phyloP scores from a whole-genome alignment of 2,888 invertebrate genomes.

The Schizaphis graminum region DNA sequence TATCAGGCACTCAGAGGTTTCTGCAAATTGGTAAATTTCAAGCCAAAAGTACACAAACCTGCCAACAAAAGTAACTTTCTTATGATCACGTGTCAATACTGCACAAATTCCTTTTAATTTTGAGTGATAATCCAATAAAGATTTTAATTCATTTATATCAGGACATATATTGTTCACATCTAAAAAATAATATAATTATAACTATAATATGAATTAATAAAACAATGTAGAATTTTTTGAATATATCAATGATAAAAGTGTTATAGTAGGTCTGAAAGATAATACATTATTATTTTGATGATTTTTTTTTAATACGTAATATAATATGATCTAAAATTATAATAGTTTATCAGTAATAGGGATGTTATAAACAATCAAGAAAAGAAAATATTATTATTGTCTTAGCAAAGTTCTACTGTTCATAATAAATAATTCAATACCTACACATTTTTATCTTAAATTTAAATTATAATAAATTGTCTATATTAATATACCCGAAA shows the following conservation, averaged over 20 bases:
- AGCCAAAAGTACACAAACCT: conserved; percentile 73
- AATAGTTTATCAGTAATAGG: neutral
- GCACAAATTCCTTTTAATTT: conserved; percentile 95
- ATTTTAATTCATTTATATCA: conserved; percentile 80
- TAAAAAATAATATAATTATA: no score
- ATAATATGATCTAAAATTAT: neutral
- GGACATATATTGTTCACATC: conserved; percentile 56
- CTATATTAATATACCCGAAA: no score
- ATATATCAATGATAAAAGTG: neutral
- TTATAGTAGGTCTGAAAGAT: neutral
- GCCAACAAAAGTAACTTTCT: conserved; percentile 91
- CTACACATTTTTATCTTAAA: neutral
- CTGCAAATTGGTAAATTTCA: neutral
- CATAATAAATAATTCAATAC: neutral
- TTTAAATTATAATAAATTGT: neutral
- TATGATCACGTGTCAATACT: conserved; percentile 94
- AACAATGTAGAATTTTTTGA: conserved; percentile 66
- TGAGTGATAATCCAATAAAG: conserved; percentile 83
- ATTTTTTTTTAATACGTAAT: neutral
- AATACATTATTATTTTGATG: neutral
- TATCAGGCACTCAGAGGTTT: neutral
- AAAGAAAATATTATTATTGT: neutral
- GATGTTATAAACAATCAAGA: no score
- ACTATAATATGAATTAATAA: neutral
- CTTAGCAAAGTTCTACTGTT: neutral